Evolutionary conservation across 2,113 vertebrate species (phyloP).

Genomic region (Callaeas wilsoni): DNA sequence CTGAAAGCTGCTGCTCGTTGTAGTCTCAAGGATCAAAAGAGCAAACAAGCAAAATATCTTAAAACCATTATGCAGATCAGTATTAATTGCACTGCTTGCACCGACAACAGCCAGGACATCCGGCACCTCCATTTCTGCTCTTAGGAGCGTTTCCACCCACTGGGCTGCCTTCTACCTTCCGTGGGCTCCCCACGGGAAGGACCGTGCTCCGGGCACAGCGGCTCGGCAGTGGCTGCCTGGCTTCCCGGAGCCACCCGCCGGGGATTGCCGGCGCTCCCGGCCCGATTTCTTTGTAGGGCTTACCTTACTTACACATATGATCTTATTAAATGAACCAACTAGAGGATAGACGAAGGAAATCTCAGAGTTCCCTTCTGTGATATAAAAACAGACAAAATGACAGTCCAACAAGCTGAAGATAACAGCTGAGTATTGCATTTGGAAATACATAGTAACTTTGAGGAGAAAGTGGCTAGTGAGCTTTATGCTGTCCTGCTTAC

Average conservation of each 20-base stretch:
- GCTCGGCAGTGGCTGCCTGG: too few species aligned
- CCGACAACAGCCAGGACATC: not conserved
- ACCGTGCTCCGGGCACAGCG: rapidly evolving
- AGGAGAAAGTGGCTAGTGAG: not conserved
- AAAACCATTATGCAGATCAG: not conserved
- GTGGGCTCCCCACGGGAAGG: not conserved
- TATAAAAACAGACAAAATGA: not conserved
- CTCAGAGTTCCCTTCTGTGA: not conserved
- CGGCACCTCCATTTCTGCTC: not conserved
- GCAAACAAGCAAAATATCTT: not conserved
- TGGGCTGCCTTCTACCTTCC: not conserved
- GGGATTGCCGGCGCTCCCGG: not conserved
- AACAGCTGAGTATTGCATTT: not conserved
- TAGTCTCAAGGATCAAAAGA: not conserved
- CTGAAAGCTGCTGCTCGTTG: not conserved
- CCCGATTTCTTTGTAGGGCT: not conserved
- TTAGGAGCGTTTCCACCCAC: rapidly evolving
- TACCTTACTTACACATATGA: not conserved
- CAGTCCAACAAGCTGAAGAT: not conserved
- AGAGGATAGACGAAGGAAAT: not conserved
- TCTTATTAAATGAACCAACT: not conserved
- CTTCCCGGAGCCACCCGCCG: not conserved
- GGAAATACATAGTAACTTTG: not conserved
- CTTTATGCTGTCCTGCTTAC: not conserved
- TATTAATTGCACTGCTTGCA: not conserved